Evolutionary conservation across 2,113 vertebrate genomes (phyloP).

Genomic region (Nicator chloris): DNA sequence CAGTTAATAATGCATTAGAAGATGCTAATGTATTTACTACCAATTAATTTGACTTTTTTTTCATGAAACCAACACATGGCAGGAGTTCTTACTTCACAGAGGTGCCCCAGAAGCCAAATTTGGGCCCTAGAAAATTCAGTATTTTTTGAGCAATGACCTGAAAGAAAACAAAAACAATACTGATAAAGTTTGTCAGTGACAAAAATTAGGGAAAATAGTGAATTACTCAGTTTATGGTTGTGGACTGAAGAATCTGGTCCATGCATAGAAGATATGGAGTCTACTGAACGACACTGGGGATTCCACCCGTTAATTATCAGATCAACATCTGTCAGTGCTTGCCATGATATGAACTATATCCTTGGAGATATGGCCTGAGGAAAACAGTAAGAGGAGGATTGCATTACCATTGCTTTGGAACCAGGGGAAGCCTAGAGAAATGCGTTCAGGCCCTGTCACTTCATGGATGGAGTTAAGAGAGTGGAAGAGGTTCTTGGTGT

Average conservation of each 20-base stretch:
- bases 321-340: background rate
- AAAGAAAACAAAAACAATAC: conserved; percentile 61
- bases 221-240: background rate
- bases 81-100: conserved; percentile 46
- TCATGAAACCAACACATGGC: background rate
- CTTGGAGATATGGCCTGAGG: background rate
- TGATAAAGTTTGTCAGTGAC: conserved; percentile 1
- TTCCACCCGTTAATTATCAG: background rate
- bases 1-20: background rate
- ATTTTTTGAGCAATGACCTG: conserved; percentile 57
- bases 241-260: background rate
- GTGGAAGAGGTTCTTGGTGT: background rate
- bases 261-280: background rate
- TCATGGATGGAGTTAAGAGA: background rate
- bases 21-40: background rate
- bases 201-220: background rate
- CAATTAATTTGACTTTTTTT: background rate
- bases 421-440: background rate
- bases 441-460: background rate
- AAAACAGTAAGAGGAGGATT: background rate
- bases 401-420: background rate
- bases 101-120: conserved; percentile 39
- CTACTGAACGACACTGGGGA: background rate
- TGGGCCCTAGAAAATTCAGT: conserved; percentile 49
- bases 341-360: background rate